A percentile compares a stretch with the other conserved stretches of the same genome.
Conservation (phyloP, 2,113 vertebrate species). For the Notiomystis cincta region DNA sequence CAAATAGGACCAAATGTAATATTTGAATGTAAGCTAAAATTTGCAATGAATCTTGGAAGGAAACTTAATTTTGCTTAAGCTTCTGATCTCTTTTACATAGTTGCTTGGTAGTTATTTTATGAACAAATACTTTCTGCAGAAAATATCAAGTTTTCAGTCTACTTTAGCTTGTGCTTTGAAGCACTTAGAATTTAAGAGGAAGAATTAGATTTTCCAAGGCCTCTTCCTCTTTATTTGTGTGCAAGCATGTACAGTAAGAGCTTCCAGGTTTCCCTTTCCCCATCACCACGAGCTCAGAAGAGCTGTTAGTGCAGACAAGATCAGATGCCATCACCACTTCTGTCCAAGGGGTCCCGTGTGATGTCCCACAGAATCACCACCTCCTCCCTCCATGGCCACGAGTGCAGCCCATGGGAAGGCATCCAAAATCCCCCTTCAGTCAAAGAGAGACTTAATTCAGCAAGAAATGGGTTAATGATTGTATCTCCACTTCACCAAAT, state of each 20-base stretch:
- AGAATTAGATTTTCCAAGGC: neutral
- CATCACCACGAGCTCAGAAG: rapidly evolving
- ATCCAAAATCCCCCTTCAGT: neutral
- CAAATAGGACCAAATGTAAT: neutral
- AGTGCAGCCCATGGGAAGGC: rapidly evolving
- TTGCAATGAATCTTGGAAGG: neutral
- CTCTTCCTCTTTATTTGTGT: neutral
- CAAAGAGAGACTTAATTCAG: neutral
- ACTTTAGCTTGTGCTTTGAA: neutral
- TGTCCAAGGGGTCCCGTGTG: neutral
- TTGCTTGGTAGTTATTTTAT: neutral
- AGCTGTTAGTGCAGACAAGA: neutral
- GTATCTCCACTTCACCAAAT: constrained; percentile 46
- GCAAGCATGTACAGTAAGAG: rapidly evolving
- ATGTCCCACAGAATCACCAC: neutral
- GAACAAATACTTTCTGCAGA: neutral
- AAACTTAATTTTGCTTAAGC: neutral
- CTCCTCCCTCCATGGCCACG: too few relatives aligned
- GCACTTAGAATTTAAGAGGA: neutral
- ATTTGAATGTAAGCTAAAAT: neutral
- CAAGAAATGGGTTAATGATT: constrained; percentile 59
- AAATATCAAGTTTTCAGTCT: neutral
- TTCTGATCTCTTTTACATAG: neutral
- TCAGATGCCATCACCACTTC: neutral
- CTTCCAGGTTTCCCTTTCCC: neutral